Base-by-base conservation (phyloP, 2,113 vertebrate genomes). In the Callospermophilus lateralis region DNA sequence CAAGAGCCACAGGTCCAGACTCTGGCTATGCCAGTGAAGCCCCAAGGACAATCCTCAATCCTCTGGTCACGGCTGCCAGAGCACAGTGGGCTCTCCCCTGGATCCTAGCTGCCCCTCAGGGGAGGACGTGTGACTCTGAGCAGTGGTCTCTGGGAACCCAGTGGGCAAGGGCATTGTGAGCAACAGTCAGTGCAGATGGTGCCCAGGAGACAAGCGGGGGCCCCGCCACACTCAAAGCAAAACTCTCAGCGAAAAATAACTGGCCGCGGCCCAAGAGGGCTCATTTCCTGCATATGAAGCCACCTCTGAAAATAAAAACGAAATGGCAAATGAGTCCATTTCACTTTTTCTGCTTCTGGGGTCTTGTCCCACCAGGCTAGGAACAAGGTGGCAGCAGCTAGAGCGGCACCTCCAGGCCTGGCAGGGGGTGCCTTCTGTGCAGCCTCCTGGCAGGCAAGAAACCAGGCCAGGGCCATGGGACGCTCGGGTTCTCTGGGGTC, bases 321-420 rank as follows among this genome's bases (percentile, higher is more conserved):
- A 94, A 48, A 74, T 84, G 78, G 91, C 97, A 95, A 83, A 95
- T 72, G 78, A 94, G 88, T 30, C 51, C 55, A 22, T 94, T 94
- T 97, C 97, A 96, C 95, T 94, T 89, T 95, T 84, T 53, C 84
- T 73, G 68, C 19, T 74, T 53, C 96, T 6, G n/a, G 90, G 95
- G 63, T 78, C 83, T 8, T 4, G 15, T 13, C 70, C 53, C 30
- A 1, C 42, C 0, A 4, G 0, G 58, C 61, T 2, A 8, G n/a
- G 78, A 68, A 28, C 9, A 1, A 8, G 0, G 10, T 19, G 26
- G 16, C 11, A 12, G 61, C 12, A 0, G 13, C 24, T 11, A 53
- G 11, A 53, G 55, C 4, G 16, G 8, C 1, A 0, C 24, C 8
- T 63, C 61, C 61, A 63, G 22, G 61, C 61, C 26, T 28, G 24